Base-by-base conservation (phyloP, 2,888 invertebrate species). In the Ornithoptera priamus region DNA sequence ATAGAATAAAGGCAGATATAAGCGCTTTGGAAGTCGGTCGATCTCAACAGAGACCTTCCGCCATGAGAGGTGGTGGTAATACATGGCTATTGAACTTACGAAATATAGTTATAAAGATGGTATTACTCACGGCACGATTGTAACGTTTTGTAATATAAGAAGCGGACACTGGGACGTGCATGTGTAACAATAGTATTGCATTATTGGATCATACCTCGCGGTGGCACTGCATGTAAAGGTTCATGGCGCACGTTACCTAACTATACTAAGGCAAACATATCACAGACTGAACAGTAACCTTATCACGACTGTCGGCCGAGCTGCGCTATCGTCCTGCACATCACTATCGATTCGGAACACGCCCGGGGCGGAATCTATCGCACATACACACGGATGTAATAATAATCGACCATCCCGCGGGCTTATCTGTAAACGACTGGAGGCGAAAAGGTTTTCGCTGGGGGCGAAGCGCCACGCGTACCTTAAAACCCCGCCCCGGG, bases 361-460 rank as follows among this genome's bases (percentile, higher is more conserved):
- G 88, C 91, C 90, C 81, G 82, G 78, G 89, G 91, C 87, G 79
- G 39, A 79, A 85, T 87, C 88, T 86, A 86, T 89, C 90, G 86
- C 88, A 85, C 86, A 86, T 87, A 85, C 80, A 80, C 82, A 61
- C 70, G 74, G 87, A 89, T 86, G 87, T 89, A 91, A 92, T 90
- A 90, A 90, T 90, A 90, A 87, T 86, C 91, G 90, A 89, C 92
- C 92, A 92, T 92, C 92, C 92, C 89, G 87, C 83, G 85, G 92
- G 92, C 91, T 92, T 92, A 92, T 92, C 92, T 86, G 88, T 87
- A 92, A 89, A 92, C 92, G 92, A 92, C 92, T 92, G 92, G 85
- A 91, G 92, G 92, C 92, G 86, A 92, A 91, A 91, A 90, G 88
- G 87, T 87, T 92, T 92, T 92, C 81, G 92, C 92, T 92, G 89